Evolutionary conservation across 2,113 vertebrate species (phyloP), one percentile per base, ranked within the genome.

Genomic region (Serilophus lunatus): DNA sequence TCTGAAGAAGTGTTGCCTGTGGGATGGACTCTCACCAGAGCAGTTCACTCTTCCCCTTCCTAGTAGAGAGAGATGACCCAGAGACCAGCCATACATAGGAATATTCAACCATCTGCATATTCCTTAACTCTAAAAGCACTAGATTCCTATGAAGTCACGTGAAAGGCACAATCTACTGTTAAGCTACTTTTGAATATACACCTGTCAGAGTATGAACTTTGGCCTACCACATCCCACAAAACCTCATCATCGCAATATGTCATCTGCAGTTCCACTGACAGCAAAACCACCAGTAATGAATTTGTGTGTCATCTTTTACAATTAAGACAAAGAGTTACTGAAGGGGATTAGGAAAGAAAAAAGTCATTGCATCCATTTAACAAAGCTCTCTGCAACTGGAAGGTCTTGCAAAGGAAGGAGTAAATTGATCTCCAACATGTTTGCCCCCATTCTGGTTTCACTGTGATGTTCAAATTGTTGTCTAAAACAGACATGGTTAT

Each of bases 401-500:
- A 56, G 0, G 0, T 40, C 85, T 68, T 69, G 18, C 53, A 15
- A 82, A 88, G n/a, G 24, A 29, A 87, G 28, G 3, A 47, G 18
- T 65, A 79, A 65, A 63, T 38, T 40, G 12, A 59, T 40, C 33
- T 87, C 22, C 4, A 64, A 49, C 2, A 22, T 36, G 24, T 9
- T 53, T 83, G 13, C 36, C 23, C 23, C 17, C 10, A 29, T 42
- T 69, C 25, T 29, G 10, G 44, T 44, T 50, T 81, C 63, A 70
- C 9, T 61, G 31, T 23, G 15, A 33, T 56, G 18, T 83, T 80
- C 44, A 51, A 11, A 33, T 76, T 16, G 19, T 17, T 35, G 29
- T 23, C n/a, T 38, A 38, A 57, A 84, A 23, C 25, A 70, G 12
- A 31, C 0, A 0, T 3, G 1, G 14, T 40, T 65, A 80, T 4